Percentiles rank a stretch among this genome's conserved stretches.
Evolutionary conservation across 2,888 invertebrate genomes (phyloP).

Genomic region (Terebella lapidaria): DNA sequence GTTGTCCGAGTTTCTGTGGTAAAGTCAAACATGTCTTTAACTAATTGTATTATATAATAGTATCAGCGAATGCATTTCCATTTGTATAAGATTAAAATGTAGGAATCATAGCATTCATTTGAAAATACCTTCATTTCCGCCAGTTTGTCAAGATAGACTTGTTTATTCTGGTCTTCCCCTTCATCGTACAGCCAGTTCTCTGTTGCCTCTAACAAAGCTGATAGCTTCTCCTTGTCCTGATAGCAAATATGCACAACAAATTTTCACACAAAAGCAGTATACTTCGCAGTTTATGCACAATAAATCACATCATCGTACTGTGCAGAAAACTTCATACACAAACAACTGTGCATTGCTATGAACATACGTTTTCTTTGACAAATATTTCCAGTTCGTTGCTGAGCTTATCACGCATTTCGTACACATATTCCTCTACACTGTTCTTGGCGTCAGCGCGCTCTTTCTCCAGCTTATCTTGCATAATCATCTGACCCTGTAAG

Average conservation of each 20-base stretch:
- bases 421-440: constrained; percentile 96
- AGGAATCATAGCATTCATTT: too few species aligned
- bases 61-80: not conserved
- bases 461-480: constrained; percentile 84
- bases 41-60: not conserved
- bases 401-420: constrained; percentile 87
- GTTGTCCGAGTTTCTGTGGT: constrained; percentile 75
- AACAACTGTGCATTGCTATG: too few species aligned
- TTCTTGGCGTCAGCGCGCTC: constrained; percentile 93
- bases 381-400: constrained; percentile 70
- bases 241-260: too few species aligned
- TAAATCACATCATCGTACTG: too few species aligned
- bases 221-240: constrained; percentile 39
- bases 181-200: constrained; percentile 97
- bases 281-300: too few species aligned
- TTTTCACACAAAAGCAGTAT: too few species aligned
- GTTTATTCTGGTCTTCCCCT: constrained; percentile 86
- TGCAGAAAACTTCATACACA: too few species aligned
- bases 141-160: constrained; percentile 62
- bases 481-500: constrained; percentile 58
- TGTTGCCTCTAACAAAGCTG: constrained; percentile 68
- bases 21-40: not conserved
- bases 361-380: constrained; percentile 68
- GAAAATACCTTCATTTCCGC: constrained; percentile 57
- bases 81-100: not conserved